Evolutionary conservation across 1,140 invertebrate genomes (phyloP), one percentile per base, ranked within the genome.

Genomic region (Helicoverpa zea): DNA sequence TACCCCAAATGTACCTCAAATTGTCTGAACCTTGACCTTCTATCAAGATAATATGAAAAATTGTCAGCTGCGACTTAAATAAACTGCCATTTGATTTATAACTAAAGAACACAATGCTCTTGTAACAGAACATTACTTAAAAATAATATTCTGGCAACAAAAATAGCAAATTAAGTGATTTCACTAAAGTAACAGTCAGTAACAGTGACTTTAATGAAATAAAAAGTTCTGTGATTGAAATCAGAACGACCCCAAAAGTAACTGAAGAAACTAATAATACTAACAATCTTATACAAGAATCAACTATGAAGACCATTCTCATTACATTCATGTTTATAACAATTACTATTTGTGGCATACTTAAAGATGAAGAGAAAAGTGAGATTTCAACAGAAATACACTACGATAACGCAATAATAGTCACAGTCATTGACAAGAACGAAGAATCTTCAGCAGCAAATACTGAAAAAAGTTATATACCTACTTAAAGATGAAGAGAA

Each of bases 291-390:
- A 14, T 0, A n/a, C 0, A n/a, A n/a, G n/a, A 35, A 30, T 63
- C 11, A 35, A 49, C 10, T 10, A 68, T 68, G 64, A 68, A 68
- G 64, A 23, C n/a, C 64, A 23, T 51, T 18, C 10, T 68, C 4
- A 16, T 68, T 13, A 2, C 18, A 7, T 16, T 68, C 11, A n/a
- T 49, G 43, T 68, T 14, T 7, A 68, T 68, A 68, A 10, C 64
- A 68, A 68, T 43, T 5, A 16, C 64, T 12, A 16, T 18, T 2
- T 68, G 64, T 68, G 43, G 35, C 4, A 11, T 68, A 4, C 16
- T 49, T 12, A 68, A 61, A 13, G 43, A 66, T 11, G 14, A 23
- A 23, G 2, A 23, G 0, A 23, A 12, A 49, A 18, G 10, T 59
- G 11, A 29, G 5, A 3, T 18, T 59, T 16, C 18, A 23, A 7